phyloP scores from a whole-genome alignment of 2,888 invertebrate genomes.

The Stenolophus ochropezus region DNA sequence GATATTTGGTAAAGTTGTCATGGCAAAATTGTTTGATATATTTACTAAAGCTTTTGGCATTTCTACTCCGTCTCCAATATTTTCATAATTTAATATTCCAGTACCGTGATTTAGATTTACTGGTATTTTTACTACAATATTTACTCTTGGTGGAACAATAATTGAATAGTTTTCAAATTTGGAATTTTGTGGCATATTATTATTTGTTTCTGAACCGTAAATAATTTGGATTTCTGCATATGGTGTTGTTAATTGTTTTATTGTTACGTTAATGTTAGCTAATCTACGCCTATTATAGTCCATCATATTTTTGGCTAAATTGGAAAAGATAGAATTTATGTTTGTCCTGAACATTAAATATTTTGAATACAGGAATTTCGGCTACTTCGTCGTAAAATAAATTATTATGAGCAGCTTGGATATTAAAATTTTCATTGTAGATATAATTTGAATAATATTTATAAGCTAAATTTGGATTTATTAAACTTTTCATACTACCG shows the following conservation, averaged over 20 bases:
- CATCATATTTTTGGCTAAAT: neutral
- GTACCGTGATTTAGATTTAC: constrained; percentile 38
- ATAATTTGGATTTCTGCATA: neutral
- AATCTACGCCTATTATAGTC: neutral
- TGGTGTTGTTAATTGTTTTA: neutral
- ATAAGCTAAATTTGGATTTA: neutral
- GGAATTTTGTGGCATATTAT: neutral
- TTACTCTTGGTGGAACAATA: neutral
- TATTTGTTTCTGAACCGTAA: neutral
- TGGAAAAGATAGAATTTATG: neutral
- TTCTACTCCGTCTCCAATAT: constrained; percentile 22
- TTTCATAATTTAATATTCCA: constrained; percentile 19
- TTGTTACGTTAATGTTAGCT: neutral
- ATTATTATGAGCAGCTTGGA: neutral
- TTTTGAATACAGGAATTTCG: neutral
- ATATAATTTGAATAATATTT: neutral
- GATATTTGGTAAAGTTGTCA: constrained; percentile 7
- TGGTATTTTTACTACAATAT: constrained; percentile 33
- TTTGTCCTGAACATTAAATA: neutral
- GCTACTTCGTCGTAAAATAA: neutral
- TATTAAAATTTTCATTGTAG: neutral
- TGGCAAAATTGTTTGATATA: constrained; percentile 27
- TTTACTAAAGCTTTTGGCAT: constrained; percentile 42
- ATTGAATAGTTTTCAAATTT: neutral
- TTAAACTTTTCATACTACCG: neutral